phyloP scores from a whole-genome alignment of 2,113 vertebrate species.

The Mobula hypostoma region DNA sequence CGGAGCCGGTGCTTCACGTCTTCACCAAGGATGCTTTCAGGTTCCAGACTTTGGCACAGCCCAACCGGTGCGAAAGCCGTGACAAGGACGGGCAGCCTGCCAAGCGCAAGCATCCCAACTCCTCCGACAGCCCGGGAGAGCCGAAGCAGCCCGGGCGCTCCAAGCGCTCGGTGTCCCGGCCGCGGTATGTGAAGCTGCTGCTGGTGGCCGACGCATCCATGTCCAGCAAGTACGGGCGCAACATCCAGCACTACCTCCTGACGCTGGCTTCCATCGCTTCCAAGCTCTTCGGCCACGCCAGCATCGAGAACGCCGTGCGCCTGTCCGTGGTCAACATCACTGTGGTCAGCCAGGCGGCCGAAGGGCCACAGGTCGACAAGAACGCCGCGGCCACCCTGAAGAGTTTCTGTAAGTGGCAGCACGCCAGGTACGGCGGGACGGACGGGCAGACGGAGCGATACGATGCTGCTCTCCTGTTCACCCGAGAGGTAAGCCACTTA shows the following conservation, averaged over 20 bases:
- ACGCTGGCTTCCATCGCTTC: conserved; percentile 89
- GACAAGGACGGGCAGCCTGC: conserved; percentile 38
- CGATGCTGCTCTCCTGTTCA: conserved; percentile 95
- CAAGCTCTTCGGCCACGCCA: conserved; percentile 85
- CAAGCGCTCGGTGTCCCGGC: conserved; percentile 74
- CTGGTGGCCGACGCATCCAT: conserved; percentile 89
- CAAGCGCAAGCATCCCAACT: conserved; percentile 36
- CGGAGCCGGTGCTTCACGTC: conserved; percentile 60
- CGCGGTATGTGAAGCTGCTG: conserved; percentile 88
- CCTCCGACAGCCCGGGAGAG: conserved; percentile 37
- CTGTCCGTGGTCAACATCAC: conserved; percentile 83
- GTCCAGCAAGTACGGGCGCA: conserved; percentile 79
- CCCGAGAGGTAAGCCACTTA: conserved; percentile 74
- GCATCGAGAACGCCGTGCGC: conserved; percentile 93
- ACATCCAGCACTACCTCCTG: conserved; percentile 86
- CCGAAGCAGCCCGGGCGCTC: conserved; percentile 38
- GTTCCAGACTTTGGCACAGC: conserved; percentile 63
- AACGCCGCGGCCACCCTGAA: conserved; percentile 89
- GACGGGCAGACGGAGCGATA: conserved; percentile 83
- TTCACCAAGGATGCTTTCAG: conserved; percentile 75
- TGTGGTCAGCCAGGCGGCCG: conserved; percentile 70
- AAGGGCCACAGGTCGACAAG: conserved; percentile 78
- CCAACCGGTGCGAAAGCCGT: conserved; percentile 56
- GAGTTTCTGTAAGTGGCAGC: conserved; percentile 98
- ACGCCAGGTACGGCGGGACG: conserved; percentile 81